Evolutionary conservation across 1,140 invertebrate species (phyloP).

Genomic region (Dolichoris vasculosae): DNA sequence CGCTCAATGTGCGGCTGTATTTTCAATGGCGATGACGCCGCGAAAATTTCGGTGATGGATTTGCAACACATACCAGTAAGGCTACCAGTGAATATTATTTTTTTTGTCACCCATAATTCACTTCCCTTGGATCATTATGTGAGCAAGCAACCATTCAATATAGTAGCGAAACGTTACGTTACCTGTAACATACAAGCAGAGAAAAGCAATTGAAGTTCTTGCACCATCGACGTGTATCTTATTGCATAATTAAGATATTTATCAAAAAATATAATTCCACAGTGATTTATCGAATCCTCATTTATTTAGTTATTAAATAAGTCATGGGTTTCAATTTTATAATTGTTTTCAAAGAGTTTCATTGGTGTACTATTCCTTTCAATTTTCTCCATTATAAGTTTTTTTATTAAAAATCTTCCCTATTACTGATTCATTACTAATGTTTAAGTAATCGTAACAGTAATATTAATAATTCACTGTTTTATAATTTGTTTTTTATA

Average conservation of each 20-base stretch:
- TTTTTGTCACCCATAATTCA: slow-evolving; percentile 60
- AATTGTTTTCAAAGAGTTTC: too few relatives aligned
- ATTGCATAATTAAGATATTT: slow-evolving; percentile 43
- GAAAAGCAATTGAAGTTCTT: slow-evolving; percentile 60
- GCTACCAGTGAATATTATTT: slow-evolving; percentile 56
- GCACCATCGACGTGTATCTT: slow-evolving; percentile 52
- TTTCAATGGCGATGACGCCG: slow-evolving; percentile 17
- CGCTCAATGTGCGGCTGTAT: background rate
- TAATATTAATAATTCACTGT: too few relatives aligned
- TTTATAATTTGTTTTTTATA: too few relatives aligned
- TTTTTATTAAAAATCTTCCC: too few relatives aligned
- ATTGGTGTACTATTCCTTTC: too few relatives aligned
- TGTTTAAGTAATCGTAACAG: too few relatives aligned
- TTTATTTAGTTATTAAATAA: too few relatives aligned
- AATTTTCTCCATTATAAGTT: too few relatives aligned
- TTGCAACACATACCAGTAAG: slow-evolving; percentile 58
- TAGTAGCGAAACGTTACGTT: slow-evolving; percentile 57
- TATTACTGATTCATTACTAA: too few relatives aligned
- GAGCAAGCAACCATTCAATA: background rate
- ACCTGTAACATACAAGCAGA: slow-evolving; percentile 64
- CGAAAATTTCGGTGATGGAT: slow-evolving; percentile 62
- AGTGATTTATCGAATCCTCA: slow-evolving; percentile 25
- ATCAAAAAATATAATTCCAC: slow-evolving; percentile 40
- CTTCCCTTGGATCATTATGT: slow-evolving; percentile 52
- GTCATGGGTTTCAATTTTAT: too few relatives aligned